Evolutionary conservation across 2,113 vertebrate genomes (phyloP).

Genomic region (Oryzias curvinotus): DNA sequence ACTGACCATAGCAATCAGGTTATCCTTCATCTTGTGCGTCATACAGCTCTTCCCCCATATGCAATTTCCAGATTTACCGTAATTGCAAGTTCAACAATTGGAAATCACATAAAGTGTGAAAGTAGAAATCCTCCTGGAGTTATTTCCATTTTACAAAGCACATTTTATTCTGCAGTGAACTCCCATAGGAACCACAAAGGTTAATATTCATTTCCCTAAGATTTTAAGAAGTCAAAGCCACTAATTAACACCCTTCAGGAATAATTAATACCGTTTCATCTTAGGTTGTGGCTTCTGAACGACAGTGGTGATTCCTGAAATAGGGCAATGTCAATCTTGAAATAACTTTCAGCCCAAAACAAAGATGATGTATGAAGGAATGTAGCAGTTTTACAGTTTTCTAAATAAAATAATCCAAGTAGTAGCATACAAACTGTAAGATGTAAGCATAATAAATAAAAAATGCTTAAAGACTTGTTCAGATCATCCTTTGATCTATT

Average conservation of each 20-base stretch:
- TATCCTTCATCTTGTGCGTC: not conserved
- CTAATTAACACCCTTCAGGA: constrained; percentile 41
- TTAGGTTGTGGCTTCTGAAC: constrained; percentile 21
- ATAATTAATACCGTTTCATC: constrained; percentile 35
- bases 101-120: not conserved
- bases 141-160: not conserved
- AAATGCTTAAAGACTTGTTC: too few species aligned
- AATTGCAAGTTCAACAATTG: not conserved
- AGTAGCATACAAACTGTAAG: too few species aligned
- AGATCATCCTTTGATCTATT: too few species aligned
- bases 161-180: constrained; percentile 1
- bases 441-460: too few species aligned
- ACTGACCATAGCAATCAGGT: constrained; percentile 9
- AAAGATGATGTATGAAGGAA: not conserved
- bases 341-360: constrained; percentile 3
- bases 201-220: constrained; percentile 39
- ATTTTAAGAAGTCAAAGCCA: constrained; percentile 33
- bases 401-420: not conserved
- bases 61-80: not conserved
- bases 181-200: constrained; percentile 16
- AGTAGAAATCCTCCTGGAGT: not conserved
- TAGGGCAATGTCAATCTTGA: constrained; percentile 15
- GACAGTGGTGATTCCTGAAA: not conserved
- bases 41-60: not conserved
- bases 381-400: not conserved